Evolutionary conservation across 2,797 vertebrate species (phyloP).

Genomic region (Stomatorhinus walkeri): DNA sequence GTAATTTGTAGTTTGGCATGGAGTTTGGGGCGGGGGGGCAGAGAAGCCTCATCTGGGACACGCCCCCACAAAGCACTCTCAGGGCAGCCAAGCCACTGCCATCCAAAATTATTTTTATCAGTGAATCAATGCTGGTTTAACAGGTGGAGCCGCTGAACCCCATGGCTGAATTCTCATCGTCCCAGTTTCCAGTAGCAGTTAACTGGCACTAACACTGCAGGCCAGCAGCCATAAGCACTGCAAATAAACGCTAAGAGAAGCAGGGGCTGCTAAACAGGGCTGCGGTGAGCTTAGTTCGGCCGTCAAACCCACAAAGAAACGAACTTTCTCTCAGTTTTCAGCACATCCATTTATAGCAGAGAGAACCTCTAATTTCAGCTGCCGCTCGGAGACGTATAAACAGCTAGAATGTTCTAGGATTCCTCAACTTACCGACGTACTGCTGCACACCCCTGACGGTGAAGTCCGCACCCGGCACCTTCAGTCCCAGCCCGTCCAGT

Average conservation of each 20-base stretch:
- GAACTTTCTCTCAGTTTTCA: neutral
- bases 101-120: slow-evolving; percentile 33
- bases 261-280: slow-evolving; percentile 19
- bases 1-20: neutral
- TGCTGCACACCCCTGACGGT: slow-evolving; percentile 88
- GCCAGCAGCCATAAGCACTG: neutral
- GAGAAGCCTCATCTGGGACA: slow-evolving; percentile 29
- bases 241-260: neutral
- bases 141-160: slow-evolving; percentile 51
- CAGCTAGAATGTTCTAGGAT: neutral
- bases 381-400: neutral
- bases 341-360: neutral
- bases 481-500: slow-evolving; percentile 85
- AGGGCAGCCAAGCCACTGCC: slow-evolving; percentile 27
- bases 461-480: slow-evolving; percentile 77
- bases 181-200: slow-evolving; percentile 1
- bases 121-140: slow-evolving; percentile 53
- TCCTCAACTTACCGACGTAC: slow-evolving; percentile 78
- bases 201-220: slow-evolving; percentile 25
- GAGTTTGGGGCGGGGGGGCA: neutral
- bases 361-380: neutral
- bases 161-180: slow-evolving; percentile 41
- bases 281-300: neutral
- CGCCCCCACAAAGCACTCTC: neutral
- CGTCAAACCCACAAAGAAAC: slow-evolving; percentile 1